Evolutionary conservation across 1,140 invertebrate species (phyloP).

Genomic region (Hycleus cichorii): DNA sequence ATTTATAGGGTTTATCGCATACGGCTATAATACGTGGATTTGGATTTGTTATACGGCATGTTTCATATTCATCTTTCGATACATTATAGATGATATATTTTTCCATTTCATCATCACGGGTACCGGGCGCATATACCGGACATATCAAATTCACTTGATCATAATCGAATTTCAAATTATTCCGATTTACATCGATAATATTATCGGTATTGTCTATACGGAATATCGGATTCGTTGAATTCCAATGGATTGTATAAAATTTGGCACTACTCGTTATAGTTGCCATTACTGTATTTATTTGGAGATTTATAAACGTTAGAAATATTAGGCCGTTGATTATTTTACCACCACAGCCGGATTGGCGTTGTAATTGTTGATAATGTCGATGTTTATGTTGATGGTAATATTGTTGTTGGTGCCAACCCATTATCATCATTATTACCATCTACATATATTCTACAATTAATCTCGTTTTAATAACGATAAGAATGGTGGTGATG

Average conservation of each 20-base stretch:
- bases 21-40: slow-evolving; percentile 88
- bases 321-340: slow-evolving; percentile 24
- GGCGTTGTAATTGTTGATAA: too few relatives aligned
- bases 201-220: slow-evolving; percentile 96
- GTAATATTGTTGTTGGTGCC: too few relatives aligned
- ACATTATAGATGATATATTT: slow-evolving; percentile 97
- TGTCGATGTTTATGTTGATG: too few relatives aligned
- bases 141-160: slow-evolving; percentile 93
- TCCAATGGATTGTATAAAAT: slow-evolving; percentile 41
- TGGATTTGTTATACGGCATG: slow-evolving; percentile 89
- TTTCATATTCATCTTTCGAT: slow-evolving; percentile 92
- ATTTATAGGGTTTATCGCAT: slow-evolving; percentile 89
- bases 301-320: slow-evolving; percentile 22
- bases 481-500: too few relatives aligned
- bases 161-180: slow-evolving; percentile 87
- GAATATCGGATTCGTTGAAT: slow-evolving; percentile 62
- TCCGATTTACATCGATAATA: slow-evolving; percentile 93
- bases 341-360: not conserved
- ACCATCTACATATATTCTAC: too few relatives aligned
- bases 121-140: slow-evolving; percentile 81
- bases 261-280: slow-evolving; percentile 34
- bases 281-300: slow-evolving; percentile 21
- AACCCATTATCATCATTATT: too few relatives aligned
- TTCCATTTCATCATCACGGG: slow-evolving; percentile 78
- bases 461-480: too few relatives aligned